Evolutionary conservation across 2,113 vertebrate genomes (phyloP).

Genomic region (Python bivittatus): DNA sequence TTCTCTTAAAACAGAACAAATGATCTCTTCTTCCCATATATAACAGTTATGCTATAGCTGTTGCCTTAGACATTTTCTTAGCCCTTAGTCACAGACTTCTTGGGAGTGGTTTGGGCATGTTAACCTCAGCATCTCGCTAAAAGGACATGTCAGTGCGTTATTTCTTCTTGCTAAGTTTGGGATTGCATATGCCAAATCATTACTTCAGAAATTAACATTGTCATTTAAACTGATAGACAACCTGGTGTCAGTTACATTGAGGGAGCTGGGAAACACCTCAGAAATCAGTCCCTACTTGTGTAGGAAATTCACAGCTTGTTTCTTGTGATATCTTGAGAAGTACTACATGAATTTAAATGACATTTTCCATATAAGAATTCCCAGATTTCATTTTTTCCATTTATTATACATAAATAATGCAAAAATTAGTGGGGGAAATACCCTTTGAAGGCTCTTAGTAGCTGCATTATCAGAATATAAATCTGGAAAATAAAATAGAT

Average conservation of each 20-base stretch:
- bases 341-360: not conserved
- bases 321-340: not conserved
- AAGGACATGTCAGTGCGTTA: not conserved
- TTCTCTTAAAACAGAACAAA: not conserved
- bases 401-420: not conserved
- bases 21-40: not conserved
- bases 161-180: not conserved
- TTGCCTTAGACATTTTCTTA: not conserved
- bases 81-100: not conserved
- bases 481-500: not conserved
- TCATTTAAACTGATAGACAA: not conserved
- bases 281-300: not conserved
- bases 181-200: not conserved
- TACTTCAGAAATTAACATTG: not conserved
- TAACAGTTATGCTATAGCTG: not conserved
- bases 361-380: not conserved
- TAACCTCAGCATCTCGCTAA: not conserved
- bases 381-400: not conserved
- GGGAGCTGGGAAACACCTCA: not conserved
- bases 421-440: not conserved
- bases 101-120: constrained; percentile 4
- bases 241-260: not conserved
- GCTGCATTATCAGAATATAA: not conserved
- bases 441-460: not conserved
- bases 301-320: not conserved